A percentile compares a stretch with the other conserved stretches of the same genome.
Evolutionary conservation across 2,888 invertebrate genomes (phyloP).

Genomic region (Caenorhabditis virilis): DNA sequence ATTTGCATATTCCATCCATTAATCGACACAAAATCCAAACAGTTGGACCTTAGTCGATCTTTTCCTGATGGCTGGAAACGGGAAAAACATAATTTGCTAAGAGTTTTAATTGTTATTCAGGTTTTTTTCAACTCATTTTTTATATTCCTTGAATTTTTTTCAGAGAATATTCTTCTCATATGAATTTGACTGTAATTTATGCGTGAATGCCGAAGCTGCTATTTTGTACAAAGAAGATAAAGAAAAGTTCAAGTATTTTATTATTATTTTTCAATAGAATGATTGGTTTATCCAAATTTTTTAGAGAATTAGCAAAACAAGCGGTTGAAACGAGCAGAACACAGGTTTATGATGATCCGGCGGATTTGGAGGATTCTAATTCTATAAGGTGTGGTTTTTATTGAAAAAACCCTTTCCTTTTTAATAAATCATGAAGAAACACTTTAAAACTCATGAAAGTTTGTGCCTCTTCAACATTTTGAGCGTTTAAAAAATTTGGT

Average conservation of each 20-base stretch:
- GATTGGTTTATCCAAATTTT: too few relatives aligned
- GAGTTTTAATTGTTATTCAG: conserved; percentile 52
- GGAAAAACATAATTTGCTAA: conserved; percentile 50
- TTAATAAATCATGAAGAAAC: not conserved
- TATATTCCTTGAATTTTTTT: conserved; percentile 1
- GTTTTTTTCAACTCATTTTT: conserved; percentile 14
- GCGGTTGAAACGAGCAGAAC: conserved; percentile 39
- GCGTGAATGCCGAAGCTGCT: conserved; percentile 53
- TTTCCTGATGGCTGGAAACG: conserved; percentile 60
- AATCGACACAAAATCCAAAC: conserved; percentile 27
- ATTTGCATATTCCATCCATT: conserved; percentile 49
- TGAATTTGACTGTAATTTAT: conserved; percentile 37
- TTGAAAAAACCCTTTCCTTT: not conserved
- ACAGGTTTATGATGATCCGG: conserved; percentile 38
- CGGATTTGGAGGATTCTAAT: conserved; percentile 13
- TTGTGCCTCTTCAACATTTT: not conserved
- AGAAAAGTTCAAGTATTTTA: conserved; percentile 45
- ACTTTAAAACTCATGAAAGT: not conserved
- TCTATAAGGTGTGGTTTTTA: conserved; percentile 19
- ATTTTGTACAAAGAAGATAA: conserved; percentile 48
- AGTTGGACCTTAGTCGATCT: conserved; percentile 42
- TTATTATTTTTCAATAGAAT: too few relatives aligned
- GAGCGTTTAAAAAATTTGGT: not conserved
- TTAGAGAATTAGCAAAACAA: conserved; percentile 32
- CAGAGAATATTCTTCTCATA: conserved; percentile 54